Percentiles rank a stretch among this genome's conserved stretches.
Evolutionary conservation across 1,140 invertebrate species (phyloP).

Genomic region (Bombus waltoni): DNA sequence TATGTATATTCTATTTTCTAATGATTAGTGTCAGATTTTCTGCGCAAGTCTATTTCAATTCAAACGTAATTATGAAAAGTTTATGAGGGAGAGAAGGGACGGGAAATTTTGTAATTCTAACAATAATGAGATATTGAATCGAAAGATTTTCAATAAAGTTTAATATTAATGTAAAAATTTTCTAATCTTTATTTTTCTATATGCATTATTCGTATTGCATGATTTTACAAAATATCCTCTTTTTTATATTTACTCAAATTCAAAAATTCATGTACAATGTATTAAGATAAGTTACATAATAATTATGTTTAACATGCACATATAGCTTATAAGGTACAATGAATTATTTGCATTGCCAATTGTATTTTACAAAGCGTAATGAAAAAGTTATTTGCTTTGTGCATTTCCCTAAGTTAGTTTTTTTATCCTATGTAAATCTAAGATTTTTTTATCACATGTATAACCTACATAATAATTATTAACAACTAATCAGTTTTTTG

Average conservation of each 20-base stretch:
- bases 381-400: slow-evolving; percentile 12
- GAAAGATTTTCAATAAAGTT: neutral
- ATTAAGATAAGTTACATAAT: slow-evolving; percentile 9
- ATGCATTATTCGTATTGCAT: neutral
- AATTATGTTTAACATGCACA: neutral
- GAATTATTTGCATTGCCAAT: neutral
- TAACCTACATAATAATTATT: slow-evolving; percentile 12
- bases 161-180: slow-evolving; percentile 4
- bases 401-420: neutral
- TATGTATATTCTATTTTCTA: neutral
- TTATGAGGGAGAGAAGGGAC: neutral
- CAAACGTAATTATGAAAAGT: neutral
- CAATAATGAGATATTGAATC: neutral
- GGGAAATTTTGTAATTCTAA: neutral
- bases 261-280: neutral
- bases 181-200: neutral
- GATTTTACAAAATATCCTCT: slow-evolving; percentile 23
- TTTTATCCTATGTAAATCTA: neutral
- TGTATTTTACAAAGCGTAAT: neutral
- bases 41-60: neutral
- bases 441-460: slow-evolving; percentile 2
- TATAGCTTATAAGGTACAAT: neutral
- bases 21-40: neutral
- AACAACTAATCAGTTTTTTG: neutral
- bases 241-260: neutral